Evolutionary conservation across 2,797 vertebrate genomes (phyloP), one percentile per base, ranked within the genome.

Genomic region (Manis javanica): DNA sequence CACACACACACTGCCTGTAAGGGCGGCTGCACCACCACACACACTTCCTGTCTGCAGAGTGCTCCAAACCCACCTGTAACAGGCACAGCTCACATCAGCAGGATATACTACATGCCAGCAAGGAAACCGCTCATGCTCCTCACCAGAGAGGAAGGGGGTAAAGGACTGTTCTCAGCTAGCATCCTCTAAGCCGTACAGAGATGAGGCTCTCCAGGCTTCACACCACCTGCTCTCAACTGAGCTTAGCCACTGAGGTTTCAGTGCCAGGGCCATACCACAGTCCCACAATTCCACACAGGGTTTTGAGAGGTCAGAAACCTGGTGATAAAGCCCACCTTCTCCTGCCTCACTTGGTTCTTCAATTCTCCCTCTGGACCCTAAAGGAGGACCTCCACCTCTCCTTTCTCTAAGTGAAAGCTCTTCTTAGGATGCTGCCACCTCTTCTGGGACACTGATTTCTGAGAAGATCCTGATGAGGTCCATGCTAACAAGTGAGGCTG

Each of bases 21-120:
- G 68, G 66, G 15, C 2, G 13, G 18, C 46, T 4, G 1, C 0
- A 1, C 12, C 61, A 31, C 16, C 16, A 3, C 1, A 15, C 6
- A 49, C 51, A 46, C 61, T 18, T 42, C 7, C 5, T 29, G 15
- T n/a, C 46, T 18, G 31, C 2, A 31, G 55, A 59, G 9, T 3
- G 64, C 18, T 24, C 53, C 71, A 89, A 85, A 59, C 5, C 34
- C 53, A n/a, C 21, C 13, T 29, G 7, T n/a, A 66, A 49, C 68
- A 53, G 2, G 42, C 49, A 37, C 5, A 37, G 4, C 31, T 39
- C 37, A 18, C 34, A 4, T n/a, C 26, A 71, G 57, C 72, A 91
- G 46, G 34, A 24, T 49, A 37, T 34, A 59, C n/a, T 37, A 42
- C 21, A 78, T 37, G 31, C 39, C 71, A 82, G 4, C 6, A 74